Evolutionary conservation across 2,888 invertebrate genomes (phyloP).

Genomic region (Camptogramma bilineatum): DNA sequence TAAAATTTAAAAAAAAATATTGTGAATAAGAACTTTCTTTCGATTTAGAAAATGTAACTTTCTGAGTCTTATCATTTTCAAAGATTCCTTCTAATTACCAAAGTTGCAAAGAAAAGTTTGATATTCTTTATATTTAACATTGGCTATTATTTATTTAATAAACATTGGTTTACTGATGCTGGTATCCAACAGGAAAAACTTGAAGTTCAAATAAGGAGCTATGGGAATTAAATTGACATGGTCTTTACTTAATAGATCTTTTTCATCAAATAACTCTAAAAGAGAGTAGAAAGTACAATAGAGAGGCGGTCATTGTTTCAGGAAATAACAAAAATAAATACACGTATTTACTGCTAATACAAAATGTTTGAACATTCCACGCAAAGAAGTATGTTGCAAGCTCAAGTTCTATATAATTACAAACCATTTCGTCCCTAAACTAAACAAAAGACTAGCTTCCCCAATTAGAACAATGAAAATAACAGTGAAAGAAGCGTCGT

Average conservation of each 20-base stretch:
- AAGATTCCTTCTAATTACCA: not conserved
- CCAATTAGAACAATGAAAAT: constrained; percentile 48
- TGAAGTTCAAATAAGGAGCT: too few relatives aligned
- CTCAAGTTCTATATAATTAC: constrained; percentile 38
- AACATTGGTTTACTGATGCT: not conserved
- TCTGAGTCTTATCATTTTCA: not conserved
- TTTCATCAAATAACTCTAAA: too few relatives aligned
- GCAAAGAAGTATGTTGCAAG: constrained; percentile 24
- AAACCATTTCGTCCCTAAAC: constrained; percentile 40
- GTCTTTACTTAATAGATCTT: too few relatives aligned
- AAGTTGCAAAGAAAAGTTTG: not conserved
- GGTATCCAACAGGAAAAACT: not conserved
- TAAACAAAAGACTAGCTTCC: constrained; percentile 44
- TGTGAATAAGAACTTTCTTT: too few relatives aligned
- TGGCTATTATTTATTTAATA: not conserved
- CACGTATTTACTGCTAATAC: constrained; percentile 16
- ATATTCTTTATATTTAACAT: not conserved
- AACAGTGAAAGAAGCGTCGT: constrained; percentile 44
- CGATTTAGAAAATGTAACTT: not conserved
- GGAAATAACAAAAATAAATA: constrained; percentile 11
- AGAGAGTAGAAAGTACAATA: too few relatives aligned
- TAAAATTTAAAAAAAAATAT: too few relatives aligned
- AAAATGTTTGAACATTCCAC: constrained; percentile 28
- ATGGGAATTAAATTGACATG: too few relatives aligned
- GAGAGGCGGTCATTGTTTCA: too few relatives aligned